phyloP scores from a whole-genome alignment of 2,797 vertebrate genomes.

The Enteromius argenteus region DNA sequence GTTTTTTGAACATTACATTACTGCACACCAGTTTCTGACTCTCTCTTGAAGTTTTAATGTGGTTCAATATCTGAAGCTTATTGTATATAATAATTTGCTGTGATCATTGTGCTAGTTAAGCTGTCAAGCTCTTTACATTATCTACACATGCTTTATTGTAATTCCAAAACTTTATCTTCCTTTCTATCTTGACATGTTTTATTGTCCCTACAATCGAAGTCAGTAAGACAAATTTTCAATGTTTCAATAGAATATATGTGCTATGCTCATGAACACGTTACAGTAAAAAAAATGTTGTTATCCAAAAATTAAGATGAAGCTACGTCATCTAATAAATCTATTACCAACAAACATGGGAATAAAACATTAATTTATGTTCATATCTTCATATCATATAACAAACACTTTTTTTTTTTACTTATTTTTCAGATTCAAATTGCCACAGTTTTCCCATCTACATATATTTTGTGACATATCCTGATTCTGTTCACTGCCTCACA shows the following conservation, averaged over 20 bases:
- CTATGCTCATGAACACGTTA: neutral
- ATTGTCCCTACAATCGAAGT: neutral
- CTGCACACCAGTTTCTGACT: neutral
- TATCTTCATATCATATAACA: neutral
- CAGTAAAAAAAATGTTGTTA: neutral
- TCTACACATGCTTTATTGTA: neutral
- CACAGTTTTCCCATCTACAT: neutral
- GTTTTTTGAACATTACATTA: neutral
- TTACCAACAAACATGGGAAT: neutral
- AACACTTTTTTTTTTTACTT: neutral
- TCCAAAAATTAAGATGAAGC: neutral
- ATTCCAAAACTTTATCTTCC: neutral
- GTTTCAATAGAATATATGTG: no score
- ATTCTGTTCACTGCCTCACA: neutral
- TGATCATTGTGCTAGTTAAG: neutral
- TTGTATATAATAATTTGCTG: neutral
- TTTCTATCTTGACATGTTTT: neutral
- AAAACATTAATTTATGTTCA: neutral
- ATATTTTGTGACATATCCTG: neutral
- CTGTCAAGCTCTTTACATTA: neutral
- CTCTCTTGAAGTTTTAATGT: neutral
- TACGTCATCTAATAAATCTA: neutral
- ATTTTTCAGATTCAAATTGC: neutral
- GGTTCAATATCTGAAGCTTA: neutral
- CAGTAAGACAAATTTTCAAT: no score